A percentile compares a stretch with the other conserved stretches of the same genome.
Evolutionary conservation across 37 sponge, comb jelly and placozoan species (phyloP).

Genomic region (Beroe ovata): DNA sequence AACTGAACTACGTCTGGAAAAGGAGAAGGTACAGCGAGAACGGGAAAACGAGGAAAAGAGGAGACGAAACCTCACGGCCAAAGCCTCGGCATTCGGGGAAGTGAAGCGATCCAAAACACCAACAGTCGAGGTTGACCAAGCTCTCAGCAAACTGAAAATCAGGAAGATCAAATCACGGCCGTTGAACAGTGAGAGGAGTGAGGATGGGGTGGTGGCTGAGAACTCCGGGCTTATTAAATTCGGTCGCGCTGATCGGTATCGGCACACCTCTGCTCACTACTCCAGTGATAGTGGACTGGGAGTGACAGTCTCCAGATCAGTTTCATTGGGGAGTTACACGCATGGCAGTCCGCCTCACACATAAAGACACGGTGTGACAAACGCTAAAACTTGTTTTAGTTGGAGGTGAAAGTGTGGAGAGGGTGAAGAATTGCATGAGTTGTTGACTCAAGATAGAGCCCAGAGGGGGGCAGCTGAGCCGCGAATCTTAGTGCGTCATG

Average conservation of each 20-base stretch:
- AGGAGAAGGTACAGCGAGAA: background rate
- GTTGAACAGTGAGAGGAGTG: background rate
- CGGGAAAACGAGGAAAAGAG: background rate
- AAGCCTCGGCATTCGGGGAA: constrained; percentile 52
- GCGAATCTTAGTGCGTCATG: too few species aligned
- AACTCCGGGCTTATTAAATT: background rate
- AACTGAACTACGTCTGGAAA: constrained; percentile 25
- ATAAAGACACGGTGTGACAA: too few species aligned
- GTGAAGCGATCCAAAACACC: constrained; percentile 6
- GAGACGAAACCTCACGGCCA: background rate
- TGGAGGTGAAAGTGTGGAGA: constrained; percentile 6
- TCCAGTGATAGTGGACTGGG: background rate
- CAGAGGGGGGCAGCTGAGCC: too few species aligned
- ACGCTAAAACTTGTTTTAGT: too few species aligned
- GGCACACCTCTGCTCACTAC: background rate
- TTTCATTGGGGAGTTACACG: background rate
- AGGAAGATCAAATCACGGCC: constrained; percentile 7
- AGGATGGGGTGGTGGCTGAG: constrained; percentile 1
- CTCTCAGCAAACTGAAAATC: constrained; percentile 8
- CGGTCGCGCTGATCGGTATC: background rate
- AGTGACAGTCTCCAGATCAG: background rate
- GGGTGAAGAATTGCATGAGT: too few species aligned
- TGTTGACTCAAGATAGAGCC: too few species aligned
- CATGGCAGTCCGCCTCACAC: background rate
- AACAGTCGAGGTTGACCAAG: background rate